phyloP scores from a whole-genome alignment of 2,113 vertebrate genomes.

The Falcunculus frontatus region DNA sequence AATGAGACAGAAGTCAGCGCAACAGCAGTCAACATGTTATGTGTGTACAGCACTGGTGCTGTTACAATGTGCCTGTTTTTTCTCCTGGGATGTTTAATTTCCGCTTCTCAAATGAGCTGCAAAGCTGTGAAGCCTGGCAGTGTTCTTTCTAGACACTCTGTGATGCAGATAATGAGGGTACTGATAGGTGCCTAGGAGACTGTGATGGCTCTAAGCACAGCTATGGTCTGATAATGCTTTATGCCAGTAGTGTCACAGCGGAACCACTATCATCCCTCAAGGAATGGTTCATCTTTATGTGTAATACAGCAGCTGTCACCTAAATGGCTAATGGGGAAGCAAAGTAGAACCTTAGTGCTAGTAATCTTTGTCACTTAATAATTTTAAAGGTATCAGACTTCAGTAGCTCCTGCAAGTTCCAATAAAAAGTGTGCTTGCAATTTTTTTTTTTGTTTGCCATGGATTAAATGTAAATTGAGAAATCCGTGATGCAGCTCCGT shows the following conservation, averaged over 20 bases:
- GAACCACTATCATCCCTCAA: slow-evolving; percentile 83
- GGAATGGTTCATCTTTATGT: slow-evolving; percentile 84
- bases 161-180: slow-evolving; percentile 93
- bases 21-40: slow-evolving; percentile 75
- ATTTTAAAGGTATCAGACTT: slow-evolving; percentile 79
- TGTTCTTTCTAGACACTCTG: slow-evolving; percentile 80
- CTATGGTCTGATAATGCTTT: slow-evolving; percentile 90
- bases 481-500: slow-evolving; percentile 49
- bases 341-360: slow-evolving; percentile 76
- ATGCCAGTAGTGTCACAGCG: slow-evolving; percentile 80
- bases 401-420: slow-evolving; percentile 54
- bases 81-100: slow-evolving; percentile 90
- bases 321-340: slow-evolving; percentile 82
- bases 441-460: slow-evolving; percentile 32
- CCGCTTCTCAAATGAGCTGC: slow-evolving; percentile 90
- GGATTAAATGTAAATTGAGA: slow-evolving; percentile 69
- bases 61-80: slow-evolving; percentile 79
- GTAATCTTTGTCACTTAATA: slow-evolving; percentile 83
- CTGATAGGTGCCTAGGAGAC: slow-evolving; percentile 97
- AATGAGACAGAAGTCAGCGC: slow-evolving; percentile 81
- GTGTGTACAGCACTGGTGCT: slow-evolving; percentile 73
- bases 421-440: slow-evolving; percentile 42
- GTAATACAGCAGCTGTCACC: slow-evolving; percentile 86
- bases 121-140: slow-evolving; percentile 83
- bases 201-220: slow-evolving; percentile 86